Evolutionary conservation across 37 sponge, comb jelly and placozoan genomes (phyloP), one percentile per base, ranked within the genome.

Genomic region (Dysidea cf. avara): DNA sequence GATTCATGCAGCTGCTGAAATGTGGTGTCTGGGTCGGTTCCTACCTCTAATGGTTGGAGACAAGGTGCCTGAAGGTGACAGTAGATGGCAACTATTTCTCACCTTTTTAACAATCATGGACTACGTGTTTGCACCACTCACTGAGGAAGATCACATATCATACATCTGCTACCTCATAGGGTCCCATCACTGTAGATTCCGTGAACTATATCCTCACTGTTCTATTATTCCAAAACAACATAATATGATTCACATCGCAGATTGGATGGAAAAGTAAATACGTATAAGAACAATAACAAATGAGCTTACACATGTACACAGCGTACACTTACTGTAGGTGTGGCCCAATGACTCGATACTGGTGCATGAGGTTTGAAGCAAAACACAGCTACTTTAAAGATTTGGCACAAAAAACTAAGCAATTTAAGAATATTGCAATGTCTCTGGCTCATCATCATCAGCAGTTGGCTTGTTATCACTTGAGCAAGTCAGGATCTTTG

Each of bases 281-380:
- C 43, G 46, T 43, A 12, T 43, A 43, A 9, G 5, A 12, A 12
- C 9, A 43, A 12, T 43, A 9, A 43, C 46, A 12, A 43, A n/a
- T n/a, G n/a, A n/a, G n/a, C n/a, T n/a, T n/a, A n/a, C n/a, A n/a
- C 5, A 43, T 21, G 33, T 20, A 38, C 20, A 24, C 18, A 22
- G 33, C 3, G 48, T 54, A 14, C 11, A 74, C 22, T 21, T 21
- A 59, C 17, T 61, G 40, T 77, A 86, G 86, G 62, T 73, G 36
- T 79, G 86, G 86, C 1, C 86, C 86, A 64, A 52, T 79, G 52
- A 33, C 32, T 11, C 46, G 75, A 7, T 21, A 65, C 14, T 86
- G 86, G 86, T 86, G 86, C 50, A 86, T 86, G 86, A 39, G 86
- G 54, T 86, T 67, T 49, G 86, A 86, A 40, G 86, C 62, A 43